A percentile compares a stretch with the other conserved stretches of the same genome.
Conservation (phyloP, 2,797 vertebrate species). For the Rhinophrynus dorsalis region DNA sequence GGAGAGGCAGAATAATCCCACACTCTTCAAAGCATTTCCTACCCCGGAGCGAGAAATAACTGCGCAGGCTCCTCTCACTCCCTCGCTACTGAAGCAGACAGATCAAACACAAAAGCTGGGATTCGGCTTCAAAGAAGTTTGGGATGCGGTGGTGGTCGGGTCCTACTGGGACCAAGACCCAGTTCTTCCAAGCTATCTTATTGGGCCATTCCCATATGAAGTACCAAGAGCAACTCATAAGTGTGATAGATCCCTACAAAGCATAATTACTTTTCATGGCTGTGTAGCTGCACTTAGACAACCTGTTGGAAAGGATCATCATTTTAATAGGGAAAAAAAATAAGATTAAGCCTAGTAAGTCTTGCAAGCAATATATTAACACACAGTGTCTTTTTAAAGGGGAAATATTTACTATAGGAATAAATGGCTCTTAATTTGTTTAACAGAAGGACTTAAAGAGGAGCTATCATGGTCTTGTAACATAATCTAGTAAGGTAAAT, state of each 20-base stretch:
- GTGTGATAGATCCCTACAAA: neutral
- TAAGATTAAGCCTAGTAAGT: neutral
- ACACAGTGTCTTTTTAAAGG: too few species aligned
- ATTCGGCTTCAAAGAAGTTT: conserved; percentile 39
- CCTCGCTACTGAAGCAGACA: conserved; percentile 11
- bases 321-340: conserved; percentile 2
- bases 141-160: conserved; percentile 15
- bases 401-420: too few species aligned
- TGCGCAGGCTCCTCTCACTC: conserved; percentile 22
- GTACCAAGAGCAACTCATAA: neutral
- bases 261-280: conserved; percentile 28
- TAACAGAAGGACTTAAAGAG: too few species aligned
- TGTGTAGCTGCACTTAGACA: conserved; percentile 1
- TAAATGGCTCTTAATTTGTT: too few species aligned
- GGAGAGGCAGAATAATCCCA: conserved; percentile 45
- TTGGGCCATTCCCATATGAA: conserved; percentile 24
- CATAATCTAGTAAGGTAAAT: too few species aligned
- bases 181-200: conserved; percentile 34
- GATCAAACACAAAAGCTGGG: conserved; percentile 41
- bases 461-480: too few species aligned
- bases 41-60: conserved; percentile 42
- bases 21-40: conserved; percentile 50
- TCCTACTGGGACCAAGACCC: conserved; percentile 25
- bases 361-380: neutral
- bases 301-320: conserved; percentile 3